Percentiles rank a stretch among this genome's conserved stretches.
Evolutionary conservation across 2,113 vertebrate genomes (phyloP).

Genomic region (Pontoporia blainvillei): DNA sequence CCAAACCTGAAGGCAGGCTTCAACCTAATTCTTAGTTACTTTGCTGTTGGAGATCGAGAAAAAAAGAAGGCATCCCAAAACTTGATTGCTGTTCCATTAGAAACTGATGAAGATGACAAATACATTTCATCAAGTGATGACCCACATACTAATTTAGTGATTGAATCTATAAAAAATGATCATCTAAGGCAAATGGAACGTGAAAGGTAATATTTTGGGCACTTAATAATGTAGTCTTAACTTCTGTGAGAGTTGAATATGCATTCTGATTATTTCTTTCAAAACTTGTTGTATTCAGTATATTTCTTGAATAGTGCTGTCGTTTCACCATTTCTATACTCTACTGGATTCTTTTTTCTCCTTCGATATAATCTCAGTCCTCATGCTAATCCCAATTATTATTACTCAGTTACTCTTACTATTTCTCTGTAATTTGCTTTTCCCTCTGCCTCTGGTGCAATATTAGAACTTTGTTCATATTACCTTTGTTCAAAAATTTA

Average conservation of each 20-base stretch:
- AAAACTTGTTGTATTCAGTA: background rate
- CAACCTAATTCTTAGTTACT: slow-evolving; percentile 95
- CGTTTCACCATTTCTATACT: background rate
- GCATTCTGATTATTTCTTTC: background rate
- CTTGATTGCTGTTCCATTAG: slow-evolving; percentile 91
- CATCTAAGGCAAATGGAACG: slow-evolving; percentile 92
- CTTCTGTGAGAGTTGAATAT: background rate
- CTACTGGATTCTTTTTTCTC: background rate
- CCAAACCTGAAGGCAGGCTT: slow-evolving; percentile 93
- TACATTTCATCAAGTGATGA: slow-evolving; percentile 92
- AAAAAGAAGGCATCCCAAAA: slow-evolving; percentile 97
- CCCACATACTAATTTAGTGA: slow-evolving; percentile 87
- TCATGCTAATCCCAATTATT: background rate
- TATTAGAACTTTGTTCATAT: background rate
- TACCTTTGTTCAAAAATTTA: background rate
- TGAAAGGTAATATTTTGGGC: slow-evolving; percentile 86
- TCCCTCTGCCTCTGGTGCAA: background rate
- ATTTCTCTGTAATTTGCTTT: background rate
- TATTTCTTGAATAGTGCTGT: background rate
- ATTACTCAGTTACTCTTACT: background rate
- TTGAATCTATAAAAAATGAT: slow-evolving; percentile 98
- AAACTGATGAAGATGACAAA: slow-evolving; percentile 93
- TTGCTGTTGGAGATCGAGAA: slow-evolving; percentile 90
- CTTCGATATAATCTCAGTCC: background rate
- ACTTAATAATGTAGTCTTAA: background rate